Base-by-base conservation (phyloP, 2,888 invertebrate genomes). In the Macrophya annulata region DNA sequence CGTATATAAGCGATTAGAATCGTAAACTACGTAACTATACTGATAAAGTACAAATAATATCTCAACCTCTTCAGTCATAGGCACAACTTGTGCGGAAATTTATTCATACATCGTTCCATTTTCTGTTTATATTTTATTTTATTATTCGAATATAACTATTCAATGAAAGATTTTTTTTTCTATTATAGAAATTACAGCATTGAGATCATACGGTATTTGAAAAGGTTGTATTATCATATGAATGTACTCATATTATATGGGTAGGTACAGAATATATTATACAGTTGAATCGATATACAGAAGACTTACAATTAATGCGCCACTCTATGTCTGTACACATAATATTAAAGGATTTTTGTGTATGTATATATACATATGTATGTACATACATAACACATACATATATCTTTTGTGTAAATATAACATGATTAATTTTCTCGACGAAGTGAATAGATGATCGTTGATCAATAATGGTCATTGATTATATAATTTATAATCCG, bases 291-390 rank as follows among this genome's bases (percentile, higher is more conserved):
- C 43, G 71, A 72, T 72, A 72, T 40, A n/a, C n/a, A 15, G 71
- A 72, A 40, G 71, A 72, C 37, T 72, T 40, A 72, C 71, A 72
- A n/a, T n/a, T n/a, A n/a, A n/a, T 43, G 17, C 71, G 43, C 40
- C 15, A 72, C 37, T 12, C 4, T 25, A 1, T 21, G 10, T 62
- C 12, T 12, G 4, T 3, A 31, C 31, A 10, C 9, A 51, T 62
- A 4, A 62, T 62, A 62, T 21, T 62, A 62, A 62, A 62, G n/a
- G 10, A 62, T 62, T 21, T 59, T 59, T 59, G n/a, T 59, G 9
- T 9, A 10, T 62, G 17, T 55, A 55, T 43, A 5, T 43, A 43
- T 43, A n/a, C n/a, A n/a, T n/a, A n/a, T n/a, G n/a, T n/a, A n/a
- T n/a, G n/a, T n/a, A n/a, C n/a, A n/a, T n/a, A n/a, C n/a, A n/a